Conservation (phyloP, 1,140 invertebrate genomes). For the Charaxes varanes region DNA sequence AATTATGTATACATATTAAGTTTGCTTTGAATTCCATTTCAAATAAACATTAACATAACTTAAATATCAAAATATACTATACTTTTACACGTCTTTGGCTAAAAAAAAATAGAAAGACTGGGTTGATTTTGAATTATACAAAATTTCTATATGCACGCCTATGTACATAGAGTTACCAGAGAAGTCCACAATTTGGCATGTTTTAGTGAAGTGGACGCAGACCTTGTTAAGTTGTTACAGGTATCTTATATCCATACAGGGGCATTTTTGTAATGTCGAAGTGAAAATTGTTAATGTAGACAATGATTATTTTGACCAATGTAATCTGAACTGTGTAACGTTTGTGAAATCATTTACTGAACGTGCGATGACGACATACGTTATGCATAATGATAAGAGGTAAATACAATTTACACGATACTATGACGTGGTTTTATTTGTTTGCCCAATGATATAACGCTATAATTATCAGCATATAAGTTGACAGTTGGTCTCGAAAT, state of each 20-base stretch:
- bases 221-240: slow-evolving; percentile 16
- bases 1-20: no score
- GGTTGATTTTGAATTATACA: no score
- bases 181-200: no score
- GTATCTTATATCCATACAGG: slow-evolving; percentile 18
- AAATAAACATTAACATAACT: no score
- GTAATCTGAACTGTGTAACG: slow-evolving; percentile 66
- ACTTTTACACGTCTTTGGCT: no score
- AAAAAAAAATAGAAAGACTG: no score
- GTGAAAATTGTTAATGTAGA: slow-evolving; percentile 38
- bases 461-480: neutral
- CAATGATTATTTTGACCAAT: slow-evolving; percentile 67
- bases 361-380: slow-evolving; percentile 55
- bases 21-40: no score
- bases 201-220: neutral
- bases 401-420: slow-evolving; percentile 73
- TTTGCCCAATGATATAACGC: slow-evolving; percentile 1
- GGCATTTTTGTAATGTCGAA: slow-evolving; percentile 27
- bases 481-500: neutral
- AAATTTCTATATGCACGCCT: no score
- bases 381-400: slow-evolving; percentile 64
- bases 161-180: no score
- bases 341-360: slow-evolving; percentile 65
- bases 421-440: slow-evolving; percentile 40
- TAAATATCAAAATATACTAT: no score